Evolutionary conservation across 1,140 invertebrate species (phyloP), one percentile per base, ranked within the genome.

Genomic region (Sminthurides bifidus): DNA sequence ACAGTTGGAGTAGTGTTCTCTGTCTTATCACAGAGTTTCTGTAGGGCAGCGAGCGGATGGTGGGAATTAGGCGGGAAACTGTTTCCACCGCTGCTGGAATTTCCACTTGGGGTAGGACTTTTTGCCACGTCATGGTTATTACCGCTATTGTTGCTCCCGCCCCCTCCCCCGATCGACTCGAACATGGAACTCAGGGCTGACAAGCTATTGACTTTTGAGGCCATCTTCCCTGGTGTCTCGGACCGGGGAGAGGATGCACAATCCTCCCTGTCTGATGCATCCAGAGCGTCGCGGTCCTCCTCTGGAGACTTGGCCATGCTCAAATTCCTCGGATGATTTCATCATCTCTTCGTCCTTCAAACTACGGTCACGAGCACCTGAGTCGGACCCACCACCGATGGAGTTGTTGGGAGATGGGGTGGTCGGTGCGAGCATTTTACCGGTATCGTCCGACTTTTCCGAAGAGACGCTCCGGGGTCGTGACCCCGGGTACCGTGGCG

Each of bases 1-100:
- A 63, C 49, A 49, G 63, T 60, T 40, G 49, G 37, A 48, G 64
- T 65, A 38, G 66, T 79, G 80, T 38, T 88, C 71, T 92, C 87
- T 61, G 89, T 90, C 73, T 92, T 93, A 71, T 94, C 91, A 71
- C 92, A 90, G 12, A 95, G 78, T 69, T 93, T 93, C 67, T 95
- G 91, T 40, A 96, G 72, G 6, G 91, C 91, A 12, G 91, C 89
- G 57, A 96, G 71, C 19, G 92, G 92, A 72, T 90, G 87, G 52
- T 68, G 63, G 45, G 59, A 58, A 59, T 59, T 53, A 56, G 59
- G 24, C 44, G 48, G 44, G 48, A 57, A 57, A 44, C 27, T 52
- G 6, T 31, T 29, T 8, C 56, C 45, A n/a, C 30, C 40, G 40
- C 50, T 43, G 21, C 38, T 56, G 19, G 6, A 35, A n/a, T 56